These are phyloP conservation scores for Poeciliopsis turrubarensis DNA, from an alignment of 2,113 vertebrate species.

Conservation along the genomic window DNA sequence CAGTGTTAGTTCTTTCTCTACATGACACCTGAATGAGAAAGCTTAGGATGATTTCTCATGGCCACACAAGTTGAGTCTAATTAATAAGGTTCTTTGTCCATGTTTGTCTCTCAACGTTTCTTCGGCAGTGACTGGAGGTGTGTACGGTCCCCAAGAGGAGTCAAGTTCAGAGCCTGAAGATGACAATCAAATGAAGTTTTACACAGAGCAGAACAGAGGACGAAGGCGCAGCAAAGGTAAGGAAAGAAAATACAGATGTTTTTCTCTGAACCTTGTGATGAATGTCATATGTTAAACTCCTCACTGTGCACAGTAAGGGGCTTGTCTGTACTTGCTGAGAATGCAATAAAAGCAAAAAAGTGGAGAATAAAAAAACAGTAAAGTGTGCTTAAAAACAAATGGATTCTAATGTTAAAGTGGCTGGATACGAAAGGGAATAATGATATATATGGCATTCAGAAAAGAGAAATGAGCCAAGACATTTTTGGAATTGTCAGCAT, in stretches of 20 bases:
- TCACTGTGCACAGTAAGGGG: constrained; percentile 14
- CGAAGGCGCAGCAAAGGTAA: constrained; percentile 91
- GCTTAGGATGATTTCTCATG: background rate
- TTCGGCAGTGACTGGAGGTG: constrained; percentile 73
- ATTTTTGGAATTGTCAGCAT: constrained; percentile 53
- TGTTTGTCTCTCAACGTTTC: constrained; percentile 14
- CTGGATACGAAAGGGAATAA: constrained; percentile 33
- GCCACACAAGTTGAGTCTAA: background rate
- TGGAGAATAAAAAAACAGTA: background rate
- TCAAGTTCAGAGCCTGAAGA: constrained; percentile 93
- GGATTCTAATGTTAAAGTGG: constrained; percentile 1
- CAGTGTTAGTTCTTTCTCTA: background rate
- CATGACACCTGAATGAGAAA: background rate
- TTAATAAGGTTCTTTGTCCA: constrained; percentile 17
- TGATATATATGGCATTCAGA: constrained; percentile 7
- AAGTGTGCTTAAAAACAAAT: constrained; percentile 35
- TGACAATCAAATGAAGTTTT: constrained; percentile 92
- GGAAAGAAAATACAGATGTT: background rate
- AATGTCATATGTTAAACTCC: constrained; percentile 26
- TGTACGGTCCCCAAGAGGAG: constrained; percentile 88
- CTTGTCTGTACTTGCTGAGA: constrained; percentile 15
- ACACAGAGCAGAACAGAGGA: constrained; percentile 92
- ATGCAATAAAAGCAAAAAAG: constrained; percentile 13
- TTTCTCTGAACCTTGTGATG: constrained; percentile 3
- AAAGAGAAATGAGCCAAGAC: constrained; percentile 55